Base-by-base conservation (phyloP, 2,113 vertebrate species). In the Lepus americanus region DNA sequence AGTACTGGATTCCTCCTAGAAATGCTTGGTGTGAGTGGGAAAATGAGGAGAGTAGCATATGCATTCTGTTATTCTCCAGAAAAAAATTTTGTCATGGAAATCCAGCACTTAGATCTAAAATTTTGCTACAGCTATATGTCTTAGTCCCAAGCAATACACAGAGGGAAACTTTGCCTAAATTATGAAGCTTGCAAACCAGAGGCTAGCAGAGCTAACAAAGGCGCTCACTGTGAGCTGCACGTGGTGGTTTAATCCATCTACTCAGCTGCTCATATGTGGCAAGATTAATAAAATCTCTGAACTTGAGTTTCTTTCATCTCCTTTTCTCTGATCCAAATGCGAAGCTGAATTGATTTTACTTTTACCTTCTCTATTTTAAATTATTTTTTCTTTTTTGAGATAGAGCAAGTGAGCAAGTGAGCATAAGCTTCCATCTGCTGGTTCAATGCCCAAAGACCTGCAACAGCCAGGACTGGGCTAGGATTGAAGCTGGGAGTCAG, bases 321-420 rank as follows among this genome's bases (percentile, higher is more conserved):
- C 66, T 64, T 82, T 88, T 94, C 66, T 33, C 9, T 39, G 1
- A 66, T 91, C 31, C 20, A 55, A 67, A 16, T 72, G 31, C 92
- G 61, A 81, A 94, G 36, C 79, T 73, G 67, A 72, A 64, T 74
- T 69, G 72, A 70, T 91, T 89, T 87, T 74, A 73, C n/a, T 77
- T 53, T 78, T 78, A 31, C 39, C 36, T 83, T 83, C 55, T 59
- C 55, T 59, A 20, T 59, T 59, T 59, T 59, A 17, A 59, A 59
- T 59, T 14, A 59, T 59, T 59, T 59, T 20, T 59, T 17, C 19
- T 59, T 17, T 59, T 59, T 17, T 59, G 44, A 44, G 44, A 44
- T 44, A 44, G 44, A 44, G 44, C 44, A 44, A 44, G 44, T 44
- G 44, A 44, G 44, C 44, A 44, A 44, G 44, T 44, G 6, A 44